Percentiles rank a stretch among this genome's conserved stretches.
phyloP scores from a whole-genome alignment of 2,888 invertebrate genomes.

The Lissocephala sabroskyi region DNA sequence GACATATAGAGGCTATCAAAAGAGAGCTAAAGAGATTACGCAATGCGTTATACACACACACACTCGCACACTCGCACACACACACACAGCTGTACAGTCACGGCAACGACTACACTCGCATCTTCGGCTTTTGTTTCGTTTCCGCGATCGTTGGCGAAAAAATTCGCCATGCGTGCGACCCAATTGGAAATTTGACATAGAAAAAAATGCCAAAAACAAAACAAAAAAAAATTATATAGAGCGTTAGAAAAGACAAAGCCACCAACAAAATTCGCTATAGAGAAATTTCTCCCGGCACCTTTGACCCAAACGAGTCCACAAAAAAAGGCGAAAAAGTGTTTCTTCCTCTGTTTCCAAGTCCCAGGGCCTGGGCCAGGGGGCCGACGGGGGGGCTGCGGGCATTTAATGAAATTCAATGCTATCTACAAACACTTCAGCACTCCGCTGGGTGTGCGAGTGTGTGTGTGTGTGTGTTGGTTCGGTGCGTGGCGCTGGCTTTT shows the following conservation, averaged over 20 bases:
- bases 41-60: slow-evolving; percentile 47
- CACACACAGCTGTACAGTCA: no score
- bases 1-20: no score
- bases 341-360: no score
- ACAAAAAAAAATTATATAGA: neutral
- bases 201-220: slow-evolving; percentile 10
- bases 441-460: no score
- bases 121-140: slow-evolving; percentile 55
- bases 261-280: no score
- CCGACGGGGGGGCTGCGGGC: slow-evolving; percentile 54
- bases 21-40: slow-evolving; percentile 55
- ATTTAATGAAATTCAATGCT: slow-evolving; percentile 53
- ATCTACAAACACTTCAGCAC: slow-evolving; percentile 41
- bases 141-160: slow-evolving; percentile 57
- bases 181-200: slow-evolving; percentile 58
- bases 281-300: no score
- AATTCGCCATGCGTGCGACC: slow-evolving; percentile 44
- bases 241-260: no score
- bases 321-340: no score
- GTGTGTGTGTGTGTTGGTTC: no score
- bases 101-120: no score
- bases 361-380: slow-evolving; percentile 53
- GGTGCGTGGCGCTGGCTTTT: neutral
- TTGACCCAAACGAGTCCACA: no score
- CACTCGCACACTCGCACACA: slow-evolving; percentile 11